Conservation (phyloP, 2,113 vertebrate genomes). For the Neolamprologus variostigma region DNA sequence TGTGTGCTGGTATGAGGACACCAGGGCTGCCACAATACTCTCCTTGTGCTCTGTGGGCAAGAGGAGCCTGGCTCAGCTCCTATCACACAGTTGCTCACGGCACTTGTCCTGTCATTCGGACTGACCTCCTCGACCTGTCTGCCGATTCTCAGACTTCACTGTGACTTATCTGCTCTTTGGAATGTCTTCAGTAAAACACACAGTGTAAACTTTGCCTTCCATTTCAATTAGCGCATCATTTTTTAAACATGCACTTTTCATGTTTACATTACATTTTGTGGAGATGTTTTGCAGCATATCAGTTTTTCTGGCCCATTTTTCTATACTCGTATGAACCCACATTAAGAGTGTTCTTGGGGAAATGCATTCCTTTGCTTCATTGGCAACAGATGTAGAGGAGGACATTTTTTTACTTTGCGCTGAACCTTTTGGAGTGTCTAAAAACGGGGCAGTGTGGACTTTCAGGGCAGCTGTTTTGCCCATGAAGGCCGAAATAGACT, state of each 20-base stretch:
- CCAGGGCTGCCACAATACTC: slow-evolving; percentile 46
- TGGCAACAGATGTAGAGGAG: slow-evolving; percentile 72
- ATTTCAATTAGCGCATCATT: not conserved
- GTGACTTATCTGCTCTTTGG: slow-evolving; percentile 10
- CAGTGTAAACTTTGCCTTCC: not conserved
- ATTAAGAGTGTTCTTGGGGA: slow-evolving; percentile 40
- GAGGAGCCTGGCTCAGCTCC: slow-evolving; percentile 55
- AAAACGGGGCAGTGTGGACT: slow-evolving; percentile 49
- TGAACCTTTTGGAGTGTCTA: slow-evolving; percentile 57
- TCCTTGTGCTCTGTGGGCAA: slow-evolving; percentile 55
- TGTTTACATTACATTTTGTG: not conserved
- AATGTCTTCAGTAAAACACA: slow-evolving; percentile 4
- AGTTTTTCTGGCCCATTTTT: slow-evolving; percentile 20
- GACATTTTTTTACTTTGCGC: slow-evolving; percentile 32
- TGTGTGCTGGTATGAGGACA: slow-evolving; percentile 45
- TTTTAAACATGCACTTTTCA: not conserved
- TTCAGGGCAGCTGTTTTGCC: slow-evolving; percentile 65
- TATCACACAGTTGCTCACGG: slow-evolving; percentile 66
- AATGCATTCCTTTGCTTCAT: slow-evolving; percentile 72
- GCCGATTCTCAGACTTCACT: slow-evolving; percentile 21
- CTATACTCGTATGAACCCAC: slow-evolving; percentile 34
- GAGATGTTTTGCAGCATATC: not conserved
- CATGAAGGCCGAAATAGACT: slow-evolving; percentile 65
- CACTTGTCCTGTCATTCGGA: slow-evolving; percentile 66
- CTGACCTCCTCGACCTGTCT: slow-evolving; percentile 55